phyloP scores from a whole-genome alignment of 2,113 vertebrate species.

The Toxotes chatareus region DNA sequence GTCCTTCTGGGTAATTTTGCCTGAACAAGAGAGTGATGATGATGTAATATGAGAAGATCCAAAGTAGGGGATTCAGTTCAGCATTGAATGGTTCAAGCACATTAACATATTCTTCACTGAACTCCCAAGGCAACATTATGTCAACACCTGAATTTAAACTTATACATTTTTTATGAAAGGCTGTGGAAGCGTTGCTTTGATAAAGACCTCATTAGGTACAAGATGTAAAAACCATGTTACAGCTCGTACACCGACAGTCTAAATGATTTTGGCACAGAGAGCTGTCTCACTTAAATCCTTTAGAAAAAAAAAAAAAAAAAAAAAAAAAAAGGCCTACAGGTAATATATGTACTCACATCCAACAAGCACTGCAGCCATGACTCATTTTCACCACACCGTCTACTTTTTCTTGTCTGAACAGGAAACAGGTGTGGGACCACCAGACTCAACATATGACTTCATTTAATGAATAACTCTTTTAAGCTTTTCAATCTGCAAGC shows the following conservation, averaged over 20 bases:
- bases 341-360: not conserved
- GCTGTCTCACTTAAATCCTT: slow-evolving; percentile 28
- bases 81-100: slow-evolving; percentile 26
- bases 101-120: slow-evolving; percentile 17
- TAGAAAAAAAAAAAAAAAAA: slow-evolving; percentile 6
- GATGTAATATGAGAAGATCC: slow-evolving; percentile 15
- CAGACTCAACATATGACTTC: slow-evolving; percentile 74
- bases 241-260: slow-evolving; percentile 21
- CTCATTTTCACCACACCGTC: slow-evolving; percentile 22
- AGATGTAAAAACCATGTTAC: slow-evolving; percentile 43
- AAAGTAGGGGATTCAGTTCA: slow-evolving; percentile 8
- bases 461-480: slow-evolving; percentile 27
- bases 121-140: slow-evolving; percentile 46
- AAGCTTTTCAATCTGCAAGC: slow-evolving; percentile 17
- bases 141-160: slow-evolving; percentile 61
- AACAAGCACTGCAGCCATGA: slow-evolving; percentile 19
- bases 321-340: not conserved
- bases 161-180: slow-evolving; percentile 62
- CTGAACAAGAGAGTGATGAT: slow-evolving; percentile 29
- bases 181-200: slow-evolving; percentile 51
- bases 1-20: slow-evolving; percentile 17
- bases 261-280: slow-evolving; percentile 32
- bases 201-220: slow-evolving; percentile 65
- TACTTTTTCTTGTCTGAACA: slow-evolving; percentile 46
- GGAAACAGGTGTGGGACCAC: slow-evolving; percentile 63